Evolutionary conservation across 2,113 vertebrate species (phyloP).

Genomic region (Paralichthys olivaceus): DNA sequence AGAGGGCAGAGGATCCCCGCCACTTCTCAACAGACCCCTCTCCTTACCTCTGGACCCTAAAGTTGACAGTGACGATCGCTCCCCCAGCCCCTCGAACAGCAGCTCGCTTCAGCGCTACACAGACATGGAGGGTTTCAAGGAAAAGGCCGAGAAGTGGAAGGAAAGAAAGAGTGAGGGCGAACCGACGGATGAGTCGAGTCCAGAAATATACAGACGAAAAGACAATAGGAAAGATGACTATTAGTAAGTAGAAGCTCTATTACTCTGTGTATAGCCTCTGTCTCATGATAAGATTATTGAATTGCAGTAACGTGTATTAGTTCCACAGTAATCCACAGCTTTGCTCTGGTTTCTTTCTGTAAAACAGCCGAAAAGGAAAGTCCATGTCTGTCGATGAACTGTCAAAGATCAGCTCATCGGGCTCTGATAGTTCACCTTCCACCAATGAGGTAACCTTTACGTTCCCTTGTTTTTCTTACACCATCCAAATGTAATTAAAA

Average conservation of each 20-base stretch:
- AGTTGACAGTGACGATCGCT: constrained; percentile 15
- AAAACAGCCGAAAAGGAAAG: constrained; percentile 66
- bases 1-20: constrained; percentile 43
- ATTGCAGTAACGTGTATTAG: neutral
- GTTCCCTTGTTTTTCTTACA: neutral
- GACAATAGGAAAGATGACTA: neutral
- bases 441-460: constrained; percentile 66
- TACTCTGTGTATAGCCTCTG: neutral
- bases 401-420: constrained; percentile 70
- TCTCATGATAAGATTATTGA: neutral
- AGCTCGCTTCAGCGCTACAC: constrained; percentile 84
- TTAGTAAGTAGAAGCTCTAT: constrained; percentile 55
- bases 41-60: constrained; percentile 57
- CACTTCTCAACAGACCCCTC: constrained; percentile 43
- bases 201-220: constrained; percentile 24
- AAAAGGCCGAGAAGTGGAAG: constrained; percentile 87
- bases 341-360: constrained; percentile 3
- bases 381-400: constrained; percentile 80
- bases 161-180: constrained; percentile 77
- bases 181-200: constrained; percentile 54
- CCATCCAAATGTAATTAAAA: neutral
- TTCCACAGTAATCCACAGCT: neutral
- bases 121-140: constrained; percentile 79
- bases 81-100: constrained; percentile 64
- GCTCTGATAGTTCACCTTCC: constrained; percentile 75